A percentile compares a stretch with the other conserved stretches of the same genome.
phyloP scores from a whole-genome alignment of 2,888 invertebrate species.

The Tetrapedia diversipes region DNA sequence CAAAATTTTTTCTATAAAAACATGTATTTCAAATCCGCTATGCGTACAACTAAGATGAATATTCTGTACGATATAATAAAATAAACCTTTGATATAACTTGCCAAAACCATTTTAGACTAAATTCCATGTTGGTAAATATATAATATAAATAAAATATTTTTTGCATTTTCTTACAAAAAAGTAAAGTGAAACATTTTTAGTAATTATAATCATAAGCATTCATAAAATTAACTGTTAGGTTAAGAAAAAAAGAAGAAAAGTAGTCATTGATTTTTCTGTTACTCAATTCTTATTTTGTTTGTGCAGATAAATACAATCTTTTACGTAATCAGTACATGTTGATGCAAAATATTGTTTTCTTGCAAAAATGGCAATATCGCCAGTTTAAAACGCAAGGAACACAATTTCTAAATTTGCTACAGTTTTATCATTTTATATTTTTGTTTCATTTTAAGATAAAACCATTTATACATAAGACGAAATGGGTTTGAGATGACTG shows the following conservation, averaged over 20 bases:
- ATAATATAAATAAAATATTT: not conserved
- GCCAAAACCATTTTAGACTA: slow-evolving; percentile 12
- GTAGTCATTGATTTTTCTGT: slow-evolving; percentile 11
- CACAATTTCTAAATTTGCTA: slow-evolving; percentile 22
- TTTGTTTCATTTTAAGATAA: not conserved
- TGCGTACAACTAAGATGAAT: slow-evolving; percentile 17
- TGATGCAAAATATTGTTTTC: slow-evolving; percentile 56
- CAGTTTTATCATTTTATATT: not conserved
- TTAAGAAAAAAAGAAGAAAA: not conserved
- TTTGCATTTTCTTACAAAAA: no score
- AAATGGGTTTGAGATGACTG: no score
- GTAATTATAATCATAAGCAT: no score
- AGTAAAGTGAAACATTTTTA: no score
- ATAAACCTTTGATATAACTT: slow-evolving; percentile 59
- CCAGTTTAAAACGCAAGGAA: slow-evolving; percentile 41
- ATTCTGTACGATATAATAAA: slow-evolving; percentile 55
- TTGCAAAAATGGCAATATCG: slow-evolving; percentile 38
- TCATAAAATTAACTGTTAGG: not conserved
- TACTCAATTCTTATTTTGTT: slow-evolving; percentile 57
- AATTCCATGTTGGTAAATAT: slow-evolving; percentile 1
- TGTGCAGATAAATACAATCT: slow-evolving; percentile 63
- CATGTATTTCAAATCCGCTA: slow-evolving; percentile 21
- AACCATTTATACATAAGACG: no score
- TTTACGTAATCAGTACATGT: slow-evolving; percentile 59
- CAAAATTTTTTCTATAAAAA: slow-evolving; percentile 41